Percentiles rank a stretch among this genome's conserved stretches.
These are phyloP conservation scores for Lethenteron camtschaticum DNA, from an alignment of 2,113 vertebrate genomes.

Conservation along the genomic window DNA sequence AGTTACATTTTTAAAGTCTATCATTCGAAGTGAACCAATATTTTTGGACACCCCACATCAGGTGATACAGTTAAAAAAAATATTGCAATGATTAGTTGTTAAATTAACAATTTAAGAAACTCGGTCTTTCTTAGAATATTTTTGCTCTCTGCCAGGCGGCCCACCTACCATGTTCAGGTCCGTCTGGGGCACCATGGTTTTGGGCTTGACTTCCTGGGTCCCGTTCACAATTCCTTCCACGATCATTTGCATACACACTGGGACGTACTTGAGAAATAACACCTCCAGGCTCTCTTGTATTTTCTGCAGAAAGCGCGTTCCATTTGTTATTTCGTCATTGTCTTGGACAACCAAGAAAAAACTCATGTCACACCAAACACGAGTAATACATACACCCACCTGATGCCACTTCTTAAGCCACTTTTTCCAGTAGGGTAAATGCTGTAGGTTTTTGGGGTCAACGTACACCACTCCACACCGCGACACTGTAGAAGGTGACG, in stretches of 20 bases:
- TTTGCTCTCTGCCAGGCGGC: not conserved
- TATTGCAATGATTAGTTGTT: too few relatives aligned
- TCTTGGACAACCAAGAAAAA: not conserved
- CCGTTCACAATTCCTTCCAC: conserved; percentile 54
- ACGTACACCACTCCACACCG: conserved; percentile 93
- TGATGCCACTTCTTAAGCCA: conserved; percentile 35
- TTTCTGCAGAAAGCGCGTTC: not conserved
- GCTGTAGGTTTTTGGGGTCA: conserved; percentile 76
- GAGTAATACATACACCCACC: not conserved
- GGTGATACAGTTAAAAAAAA: too few relatives aligned
- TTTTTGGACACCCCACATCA: too few relatives aligned
- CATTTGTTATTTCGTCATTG: not conserved
- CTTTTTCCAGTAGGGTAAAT: conserved; percentile 59
- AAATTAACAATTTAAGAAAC: too few relatives aligned
- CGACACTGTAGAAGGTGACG: conserved; percentile 80
- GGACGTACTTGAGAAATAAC: conserved; percentile 71
- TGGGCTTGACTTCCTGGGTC: conserved; percentile 40
- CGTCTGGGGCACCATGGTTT: conserved; percentile 63
- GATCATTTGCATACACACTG: conserved; percentile 48
- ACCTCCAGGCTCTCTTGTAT: conserved; percentile 21
- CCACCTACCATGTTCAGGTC: conserved; percentile 71
- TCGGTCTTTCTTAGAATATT: too few relatives aligned
- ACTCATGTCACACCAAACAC: not conserved
- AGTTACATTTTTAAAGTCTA: too few relatives aligned
- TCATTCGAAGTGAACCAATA: too few relatives aligned